Evolutionary conservation across 1,140 invertebrate genomes (phyloP), one percentile per base, ranked within the genome.

Genomic region (Antheraea mylitta): DNA sequence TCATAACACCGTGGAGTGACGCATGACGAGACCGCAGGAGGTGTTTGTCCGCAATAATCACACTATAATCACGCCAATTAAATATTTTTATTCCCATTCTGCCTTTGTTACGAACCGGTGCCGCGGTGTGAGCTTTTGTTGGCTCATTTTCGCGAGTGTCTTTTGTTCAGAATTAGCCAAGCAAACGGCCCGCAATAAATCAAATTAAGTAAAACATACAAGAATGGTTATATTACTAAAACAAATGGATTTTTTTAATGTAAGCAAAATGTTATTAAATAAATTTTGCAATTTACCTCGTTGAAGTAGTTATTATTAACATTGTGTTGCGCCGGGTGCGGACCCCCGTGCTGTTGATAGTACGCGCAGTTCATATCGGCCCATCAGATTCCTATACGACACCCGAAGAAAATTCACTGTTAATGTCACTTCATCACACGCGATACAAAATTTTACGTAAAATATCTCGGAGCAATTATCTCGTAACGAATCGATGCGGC

Each of bases 21-120:
- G 77, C 76, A 78, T 75, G 77, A 79, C 68, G 67, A 72, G 72
- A 68, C 83, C 72, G 67, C 87, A 81, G 85, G 89, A 83, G 87
- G 86, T 87, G 86, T 91, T 89, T 89, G 83, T 86, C 61, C 72
- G 63, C 71, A 67, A 73, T 86, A 86, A 90, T 87, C 81, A 84
- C 78, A 78, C 68, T 70, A 74, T 87, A 89, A 91, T 89, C 80
- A 87, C 79, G 82, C 87, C 89, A 89, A 89, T 90, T 90, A 89
- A 85, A 89, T 89, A 84, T 91, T 88, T 88, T 89, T 86, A 84
- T 91, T 89, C 83, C 79, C 84, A 83, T 88, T 89, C 77, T 77
- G 66, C 81, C 86, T 86, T 89, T 89, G 77, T 79, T 68, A 53
- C 16, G 5, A 53, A 53, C 45, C 45, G 45, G 13, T 53, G 45